These are phyloP conservation scores for Phaonia tiefii DNA, from an alignment of 2,888 invertebrate genomes.

Conservation along the genomic window DNA sequence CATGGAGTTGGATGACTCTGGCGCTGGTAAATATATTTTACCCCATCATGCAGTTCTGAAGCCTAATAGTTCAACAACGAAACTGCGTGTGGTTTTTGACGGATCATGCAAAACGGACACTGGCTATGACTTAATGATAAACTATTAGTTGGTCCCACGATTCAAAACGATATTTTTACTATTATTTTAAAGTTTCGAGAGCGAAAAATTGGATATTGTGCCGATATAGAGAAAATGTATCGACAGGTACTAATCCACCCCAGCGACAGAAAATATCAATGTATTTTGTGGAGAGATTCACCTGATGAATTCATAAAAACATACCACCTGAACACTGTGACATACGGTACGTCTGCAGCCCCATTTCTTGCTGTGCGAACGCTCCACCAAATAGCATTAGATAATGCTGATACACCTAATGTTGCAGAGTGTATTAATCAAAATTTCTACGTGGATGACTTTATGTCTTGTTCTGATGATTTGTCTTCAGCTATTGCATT, in stretches of 20 bases:
- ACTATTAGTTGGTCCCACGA: slow-evolving; percentile 35
- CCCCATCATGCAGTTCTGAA: slow-evolving; percentile 53
- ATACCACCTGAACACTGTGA: slow-evolving; percentile 50
- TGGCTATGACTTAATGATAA: slow-evolving; percentile 6
- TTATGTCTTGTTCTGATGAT: no score
- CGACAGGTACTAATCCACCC: slow-evolving; percentile 21
- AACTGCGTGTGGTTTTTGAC: slow-evolving; percentile 50
- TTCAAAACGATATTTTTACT: slow-evolving; percentile 9
- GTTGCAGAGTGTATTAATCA: no score
- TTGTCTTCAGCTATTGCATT: no score
- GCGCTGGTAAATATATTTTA: no score
- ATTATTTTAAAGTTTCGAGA: slow-evolving; percentile 14
- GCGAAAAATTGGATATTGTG: slow-evolving; percentile 14
- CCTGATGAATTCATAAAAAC: not conserved
- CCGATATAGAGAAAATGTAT: slow-evolving; percentile 44
- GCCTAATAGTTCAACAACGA: slow-evolving; percentile 45
- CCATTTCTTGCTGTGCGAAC: slow-evolving; percentile 45
- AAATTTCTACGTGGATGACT: no score
- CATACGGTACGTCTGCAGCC: slow-evolving; percentile 41
- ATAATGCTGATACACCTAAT: no score
- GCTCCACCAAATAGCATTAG: no score
- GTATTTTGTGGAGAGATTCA: slow-evolving; percentile 34
- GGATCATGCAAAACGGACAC: slow-evolving; percentile 33
- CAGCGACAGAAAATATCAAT: slow-evolving; percentile 31
- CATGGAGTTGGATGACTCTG: no score